Evolutionary conservation across 2,797 vertebrate species (phyloP).

Genomic region (Rhincodon typus): DNA sequence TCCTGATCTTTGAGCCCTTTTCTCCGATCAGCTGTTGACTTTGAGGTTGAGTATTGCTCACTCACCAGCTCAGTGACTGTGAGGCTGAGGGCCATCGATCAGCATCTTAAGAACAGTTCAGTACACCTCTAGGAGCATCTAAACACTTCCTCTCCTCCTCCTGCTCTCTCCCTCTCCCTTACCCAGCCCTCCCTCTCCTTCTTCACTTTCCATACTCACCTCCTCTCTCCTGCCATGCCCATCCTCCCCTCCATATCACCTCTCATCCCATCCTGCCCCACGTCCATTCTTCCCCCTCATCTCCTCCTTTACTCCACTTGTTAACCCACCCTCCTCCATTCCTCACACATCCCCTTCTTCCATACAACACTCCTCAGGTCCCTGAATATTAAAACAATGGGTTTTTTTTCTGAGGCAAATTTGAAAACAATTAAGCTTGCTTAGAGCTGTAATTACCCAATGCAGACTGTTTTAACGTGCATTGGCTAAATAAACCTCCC

Average conservation of each 20-base stretch:
- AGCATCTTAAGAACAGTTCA: no score
- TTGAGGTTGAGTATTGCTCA: neutral
- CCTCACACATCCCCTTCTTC: neutral
- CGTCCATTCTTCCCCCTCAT: no score
- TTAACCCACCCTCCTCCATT: neutral
- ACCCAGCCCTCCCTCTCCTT: no score
- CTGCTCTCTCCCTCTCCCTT: no score
- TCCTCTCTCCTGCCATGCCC: no score
- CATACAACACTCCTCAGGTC: neutral
- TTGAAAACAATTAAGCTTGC: neutral
- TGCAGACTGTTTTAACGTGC: neutral
- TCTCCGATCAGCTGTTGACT: neutral
- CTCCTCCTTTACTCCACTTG: no score
- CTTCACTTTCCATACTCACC: no score
- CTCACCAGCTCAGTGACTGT: neutral
- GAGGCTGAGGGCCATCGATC: neutral
- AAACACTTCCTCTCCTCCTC: no score
- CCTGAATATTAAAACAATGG: neutral
- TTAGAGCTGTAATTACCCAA: neutral
- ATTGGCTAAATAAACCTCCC: neutral
- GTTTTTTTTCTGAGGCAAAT: neutral
- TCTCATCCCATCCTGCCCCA: no score
- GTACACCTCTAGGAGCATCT: no score
- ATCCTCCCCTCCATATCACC: no score
- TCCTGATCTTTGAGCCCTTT: neutral